phyloP scores from a whole-genome alignment of 2,113 vertebrate genomes.

The Onychorhynchus coronatus region DNA sequence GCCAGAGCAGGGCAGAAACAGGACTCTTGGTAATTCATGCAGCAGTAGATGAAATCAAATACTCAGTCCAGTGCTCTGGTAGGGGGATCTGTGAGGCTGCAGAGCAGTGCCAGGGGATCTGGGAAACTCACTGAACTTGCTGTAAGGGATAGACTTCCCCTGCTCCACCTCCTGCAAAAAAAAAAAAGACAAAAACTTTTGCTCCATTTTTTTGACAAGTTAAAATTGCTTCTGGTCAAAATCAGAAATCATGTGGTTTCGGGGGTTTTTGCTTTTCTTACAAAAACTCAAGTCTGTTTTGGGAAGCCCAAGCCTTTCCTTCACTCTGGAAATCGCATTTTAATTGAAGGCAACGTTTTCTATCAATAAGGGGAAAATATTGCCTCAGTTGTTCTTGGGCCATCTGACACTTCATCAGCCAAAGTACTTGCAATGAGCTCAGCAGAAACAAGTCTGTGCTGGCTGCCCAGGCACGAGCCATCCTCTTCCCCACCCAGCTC shows the following conservation, averaged over 20 bases:
- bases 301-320: neutral
- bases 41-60: neutral
- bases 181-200: neutral
- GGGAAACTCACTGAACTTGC: neutral
- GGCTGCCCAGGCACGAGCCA: neutral
- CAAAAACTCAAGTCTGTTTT: neutral
- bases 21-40: neutral
- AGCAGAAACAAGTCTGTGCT: rapidly evolving
- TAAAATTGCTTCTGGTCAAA: neutral
- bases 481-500: neutral
- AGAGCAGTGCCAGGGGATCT: neutral
- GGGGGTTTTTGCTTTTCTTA: neutral
- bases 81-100: neutral
- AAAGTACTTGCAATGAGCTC: neutral
- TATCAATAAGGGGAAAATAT: neutral
- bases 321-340: neutral
- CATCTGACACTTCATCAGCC: neutral
- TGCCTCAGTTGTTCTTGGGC: neutral
- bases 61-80: neutral
- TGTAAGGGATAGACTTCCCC: neutral
- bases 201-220: neutral
- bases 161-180: neutral
- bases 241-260: neutral
- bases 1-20: neutral
- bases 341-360: neutral